Percentiles rank a stretch among this genome's conserved stretches.
phyloP scores from a whole-genome alignment of 2,888 invertebrate genomes.

The Drosophila neonasuta region DNA sequence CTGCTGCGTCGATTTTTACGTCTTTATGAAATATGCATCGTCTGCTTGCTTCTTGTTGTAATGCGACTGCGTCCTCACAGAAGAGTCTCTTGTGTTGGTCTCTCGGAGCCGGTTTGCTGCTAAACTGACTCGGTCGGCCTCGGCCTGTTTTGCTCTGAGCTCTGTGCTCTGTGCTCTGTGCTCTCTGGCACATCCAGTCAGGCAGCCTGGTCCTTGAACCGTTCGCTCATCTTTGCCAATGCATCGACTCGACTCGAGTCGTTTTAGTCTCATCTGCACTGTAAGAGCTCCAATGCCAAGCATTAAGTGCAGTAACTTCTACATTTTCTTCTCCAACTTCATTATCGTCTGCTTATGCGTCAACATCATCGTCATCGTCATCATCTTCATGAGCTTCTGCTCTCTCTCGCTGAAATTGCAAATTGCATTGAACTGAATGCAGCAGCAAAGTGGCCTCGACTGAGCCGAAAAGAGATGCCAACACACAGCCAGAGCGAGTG shows the following conservation, averaged over 20 bases:
- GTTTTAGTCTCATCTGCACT: constrained; percentile 6
- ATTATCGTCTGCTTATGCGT: constrained; percentile 15
- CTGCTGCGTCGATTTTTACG: constrained; percentile 37
- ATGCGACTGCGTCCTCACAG: constrained; percentile 62
- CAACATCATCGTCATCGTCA: constrained; percentile 22
- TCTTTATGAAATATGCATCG: constrained; percentile 57
- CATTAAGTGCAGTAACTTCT: constrained; percentile 15
- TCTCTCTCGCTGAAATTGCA: constrained; percentile 48
- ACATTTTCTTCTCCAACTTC: constrained; percentile 19
- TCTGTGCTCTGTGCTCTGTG: constrained; percentile 11
- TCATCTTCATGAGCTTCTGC: constrained; percentile 12
- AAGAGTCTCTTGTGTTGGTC: constrained; percentile 15
- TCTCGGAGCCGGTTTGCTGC: constrained; percentile 60
- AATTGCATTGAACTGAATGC: constrained; percentile 62
- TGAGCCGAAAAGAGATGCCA: constrained; percentile 26
- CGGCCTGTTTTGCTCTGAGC: constrained; percentile 43
- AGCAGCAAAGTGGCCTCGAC: constrained; percentile 34
- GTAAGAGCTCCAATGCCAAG: constrained; percentile 37
- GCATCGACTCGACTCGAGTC: constrained; percentile 8
- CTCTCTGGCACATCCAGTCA: constrained; percentile 6
- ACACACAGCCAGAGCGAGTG: constrained; percentile 10
- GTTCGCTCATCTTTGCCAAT: constrained; percentile 45
- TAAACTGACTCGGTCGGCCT: constrained; percentile 25
- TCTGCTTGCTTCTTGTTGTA: constrained; percentile 8
- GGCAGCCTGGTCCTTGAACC: constrained; percentile 79